Percentiles rank a stretch among this genome's conserved stretches.
Conservation (phyloP, 2,797 vertebrate genomes). For the Coranthus polyacanthus region DNA sequence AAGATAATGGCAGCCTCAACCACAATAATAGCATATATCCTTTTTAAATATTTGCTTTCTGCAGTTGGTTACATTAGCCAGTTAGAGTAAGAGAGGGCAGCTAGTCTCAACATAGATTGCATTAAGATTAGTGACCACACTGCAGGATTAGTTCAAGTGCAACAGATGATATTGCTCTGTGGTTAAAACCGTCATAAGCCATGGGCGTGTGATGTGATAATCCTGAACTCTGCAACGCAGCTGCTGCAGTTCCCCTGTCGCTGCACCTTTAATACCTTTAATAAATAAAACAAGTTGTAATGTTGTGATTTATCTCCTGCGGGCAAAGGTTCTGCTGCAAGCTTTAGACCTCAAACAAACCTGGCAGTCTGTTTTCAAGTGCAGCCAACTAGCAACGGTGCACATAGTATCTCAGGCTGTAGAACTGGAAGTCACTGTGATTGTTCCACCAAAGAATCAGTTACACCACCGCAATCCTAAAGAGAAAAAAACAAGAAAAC, state of each 20-base stretch:
- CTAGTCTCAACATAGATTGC: slow-evolving; percentile 19
- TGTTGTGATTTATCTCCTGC: too few relatives aligned
- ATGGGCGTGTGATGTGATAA: slow-evolving; percentile 35
- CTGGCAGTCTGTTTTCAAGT: too few relatives aligned
- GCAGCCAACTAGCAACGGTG: too few relatives aligned
- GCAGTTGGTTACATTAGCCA: slow-evolving; percentile 24
- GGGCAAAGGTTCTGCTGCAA: too few relatives aligned
- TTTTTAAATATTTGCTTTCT: slow-evolving; percentile 27
- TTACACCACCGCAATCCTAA: too few relatives aligned
- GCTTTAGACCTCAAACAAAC: too few relatives aligned
- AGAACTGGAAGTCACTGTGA: too few relatives aligned
- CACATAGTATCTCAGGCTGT: too few relatives aligned
- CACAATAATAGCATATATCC: slow-evolving; percentile 17
- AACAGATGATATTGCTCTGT: slow-evolving; percentile 15
- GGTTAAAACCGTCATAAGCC: slow-evolving; percentile 41
- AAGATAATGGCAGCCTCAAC: slow-evolving; percentile 22
- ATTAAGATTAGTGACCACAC: slow-evolving; percentile 13
- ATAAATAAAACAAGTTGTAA: slow-evolving; percentile 18
- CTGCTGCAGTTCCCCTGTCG: slow-evolving; percentile 1
- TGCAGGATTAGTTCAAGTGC: slow-evolving; percentile 37
- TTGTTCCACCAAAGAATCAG: too few relatives aligned
- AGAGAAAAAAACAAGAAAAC: too few relatives aligned
- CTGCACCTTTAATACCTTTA: slow-evolving; percentile 18
- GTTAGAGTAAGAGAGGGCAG: slow-evolving; percentile 11
- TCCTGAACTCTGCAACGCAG: slow-evolving; percentile 27